Conservation (phyloP, 2,113 vertebrate genomes). For the Leiothrix lutea region DNA sequence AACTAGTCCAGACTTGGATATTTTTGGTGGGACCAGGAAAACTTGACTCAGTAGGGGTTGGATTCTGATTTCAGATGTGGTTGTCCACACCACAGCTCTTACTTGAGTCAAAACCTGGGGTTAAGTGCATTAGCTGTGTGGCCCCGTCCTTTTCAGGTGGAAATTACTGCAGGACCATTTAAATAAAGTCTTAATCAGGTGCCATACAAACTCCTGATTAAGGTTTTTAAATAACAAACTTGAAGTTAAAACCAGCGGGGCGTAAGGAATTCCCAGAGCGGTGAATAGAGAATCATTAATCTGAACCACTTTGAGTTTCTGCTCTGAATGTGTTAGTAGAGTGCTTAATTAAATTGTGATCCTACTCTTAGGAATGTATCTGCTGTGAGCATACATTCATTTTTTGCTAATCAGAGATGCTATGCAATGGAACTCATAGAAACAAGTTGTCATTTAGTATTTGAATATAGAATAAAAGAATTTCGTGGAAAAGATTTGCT, state of each 20-base stretch:
- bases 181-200: constrained; percentile 48
- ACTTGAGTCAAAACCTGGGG: not conserved
- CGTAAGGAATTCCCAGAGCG: not conserved
- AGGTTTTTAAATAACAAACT: constrained; percentile 52
- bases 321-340: not conserved
- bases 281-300: constrained; percentile 37
- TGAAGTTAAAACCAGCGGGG: constrained; percentile 24
- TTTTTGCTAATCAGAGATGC: constrained; percentile 15
- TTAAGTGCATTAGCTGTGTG: not conserved
- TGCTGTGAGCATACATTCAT: not conserved
- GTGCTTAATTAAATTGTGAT: constrained; percentile 25
- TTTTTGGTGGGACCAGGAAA: not conserved
- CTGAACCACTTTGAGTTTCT: constrained; percentile 46
- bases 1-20: not conserved
- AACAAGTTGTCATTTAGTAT: not conserved
- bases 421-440: not conserved
- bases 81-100: not conserved
- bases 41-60: not conserved
- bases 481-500: not conserved
- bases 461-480: not conserved
- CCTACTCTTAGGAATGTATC: not conserved
- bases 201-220: constrained; percentile 26
- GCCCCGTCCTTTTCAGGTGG: not conserved
- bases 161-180: constrained; percentile 1
- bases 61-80: not conserved